Percentiles rank a stretch among this genome's conserved stretches.
Evolutionary conservation across 2,113 vertebrate genomes (phyloP).

Genomic region (Bubo bubo): DNA sequence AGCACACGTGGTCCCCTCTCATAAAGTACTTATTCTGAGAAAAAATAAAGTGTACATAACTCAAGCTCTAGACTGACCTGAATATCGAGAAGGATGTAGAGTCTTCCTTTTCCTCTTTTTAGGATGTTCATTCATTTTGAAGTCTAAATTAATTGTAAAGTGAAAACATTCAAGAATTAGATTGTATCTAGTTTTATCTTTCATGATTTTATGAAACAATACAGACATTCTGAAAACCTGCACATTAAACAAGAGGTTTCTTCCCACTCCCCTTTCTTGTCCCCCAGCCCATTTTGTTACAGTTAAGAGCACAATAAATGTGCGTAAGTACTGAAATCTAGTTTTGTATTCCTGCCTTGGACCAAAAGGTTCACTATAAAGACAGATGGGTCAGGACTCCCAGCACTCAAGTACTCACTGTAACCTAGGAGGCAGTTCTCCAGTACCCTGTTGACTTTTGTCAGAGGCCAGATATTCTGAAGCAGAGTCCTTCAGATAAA

Average conservation of each 20-base stretch:
- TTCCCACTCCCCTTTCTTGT: not conserved
- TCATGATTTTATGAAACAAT: not conserved
- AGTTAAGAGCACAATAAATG: not conserved
- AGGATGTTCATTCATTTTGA: conserved; percentile 83
- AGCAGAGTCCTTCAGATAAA: not conserved
- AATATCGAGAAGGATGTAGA: conserved; percentile 81
- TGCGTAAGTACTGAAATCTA: not conserved
- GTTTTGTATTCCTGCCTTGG: not conserved
- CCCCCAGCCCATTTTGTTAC: not conserved
- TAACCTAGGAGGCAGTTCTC: not conserved
- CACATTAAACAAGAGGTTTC: not conserved
- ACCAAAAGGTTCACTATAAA: not conserved
- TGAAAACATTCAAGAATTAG: not conserved
- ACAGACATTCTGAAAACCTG: not conserved
- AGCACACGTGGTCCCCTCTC: not conserved
- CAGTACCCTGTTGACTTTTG: not conserved
- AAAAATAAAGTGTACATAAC: not conserved
- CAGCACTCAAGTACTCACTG: not conserved
- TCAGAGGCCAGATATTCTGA: not conserved
- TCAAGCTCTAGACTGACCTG: conserved; percentile 68
- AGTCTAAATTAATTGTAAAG: conserved; percentile 26
- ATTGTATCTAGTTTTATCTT: not conserved
- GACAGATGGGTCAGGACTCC: not conserved
- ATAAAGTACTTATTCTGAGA: not conserved
- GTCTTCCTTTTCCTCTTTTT: conserved; percentile 86